phyloP scores from a whole-genome alignment of 1,140 invertebrate genomes.

The Drosophila malerkotliana region DNA sequence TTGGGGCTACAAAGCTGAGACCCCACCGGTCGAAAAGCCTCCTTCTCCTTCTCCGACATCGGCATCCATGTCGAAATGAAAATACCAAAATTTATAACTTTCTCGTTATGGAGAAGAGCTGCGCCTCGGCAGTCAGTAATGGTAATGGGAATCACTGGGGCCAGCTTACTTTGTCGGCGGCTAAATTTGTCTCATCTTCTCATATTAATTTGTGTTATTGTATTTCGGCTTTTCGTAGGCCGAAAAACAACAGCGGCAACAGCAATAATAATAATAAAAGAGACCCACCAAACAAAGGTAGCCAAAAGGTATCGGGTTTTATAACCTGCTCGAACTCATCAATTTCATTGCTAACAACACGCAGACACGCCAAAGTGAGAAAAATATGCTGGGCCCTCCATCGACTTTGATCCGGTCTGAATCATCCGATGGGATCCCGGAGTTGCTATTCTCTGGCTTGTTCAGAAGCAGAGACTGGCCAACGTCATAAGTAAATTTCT shows the following conservation, averaged over 20 bases:
- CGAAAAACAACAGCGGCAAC: constrained; percentile 28
- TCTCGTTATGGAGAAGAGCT: constrained; percentile 70
- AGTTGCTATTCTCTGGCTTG: constrained; percentile 38
- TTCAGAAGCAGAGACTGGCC: constrained; percentile 8
- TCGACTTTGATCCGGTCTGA: constrained; percentile 53
- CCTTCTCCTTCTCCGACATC: constrained; percentile 3
- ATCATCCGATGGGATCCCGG: constrained; percentile 61
- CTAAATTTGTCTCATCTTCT: constrained; percentile 81
- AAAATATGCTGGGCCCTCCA: constrained; percentile 64
- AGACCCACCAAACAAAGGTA: constrained; percentile 59
- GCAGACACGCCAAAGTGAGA: constrained; percentile 81
- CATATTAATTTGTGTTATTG: constrained; percentile 82
- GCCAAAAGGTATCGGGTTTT: constrained; percentile 79
- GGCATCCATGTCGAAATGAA: constrained; percentile 46
- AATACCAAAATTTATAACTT: constrained; percentile 83
- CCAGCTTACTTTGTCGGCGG: constrained; percentile 72
- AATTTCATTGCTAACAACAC: constrained; percentile 81
- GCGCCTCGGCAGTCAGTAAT: constrained; percentile 16
- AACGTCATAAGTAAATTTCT: constrained; percentile 76
- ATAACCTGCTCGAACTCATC: constrained; percentile 82
- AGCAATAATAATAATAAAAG: constrained; percentile 50
- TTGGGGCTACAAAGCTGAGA: constrained; percentile 28
- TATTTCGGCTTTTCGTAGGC: constrained; percentile 65
- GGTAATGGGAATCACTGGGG: constrained; percentile 23
- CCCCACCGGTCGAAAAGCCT: constrained; percentile 57